A percentile compares a stretch with the other conserved stretches of the same genome.
Conservation (phyloP, 2,797 vertebrate species). For the Clamator glandarius region DNA sequence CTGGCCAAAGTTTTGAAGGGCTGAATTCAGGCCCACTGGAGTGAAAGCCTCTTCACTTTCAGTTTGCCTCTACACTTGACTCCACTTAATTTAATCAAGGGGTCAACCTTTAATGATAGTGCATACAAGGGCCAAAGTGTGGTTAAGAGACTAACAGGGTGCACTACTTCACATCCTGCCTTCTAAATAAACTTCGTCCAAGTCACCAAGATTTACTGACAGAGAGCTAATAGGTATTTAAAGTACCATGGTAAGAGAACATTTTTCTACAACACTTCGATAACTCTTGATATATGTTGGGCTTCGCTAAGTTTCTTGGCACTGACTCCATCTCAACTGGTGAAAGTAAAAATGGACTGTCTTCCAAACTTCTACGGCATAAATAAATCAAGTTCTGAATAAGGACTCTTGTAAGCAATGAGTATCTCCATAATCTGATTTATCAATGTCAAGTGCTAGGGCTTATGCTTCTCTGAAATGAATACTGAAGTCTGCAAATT, state of each 20-base stretch:
- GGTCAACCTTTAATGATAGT: neutral
- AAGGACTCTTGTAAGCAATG: neutral
- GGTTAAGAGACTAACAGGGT: neutral
- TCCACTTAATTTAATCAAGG: neutral
- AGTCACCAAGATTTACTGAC: neutral
- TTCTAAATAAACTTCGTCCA: neutral
- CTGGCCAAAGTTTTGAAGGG: slow-evolving; percentile 17
- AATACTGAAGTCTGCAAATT: neutral
- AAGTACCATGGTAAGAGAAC: neutral
- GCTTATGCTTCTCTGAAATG: neutral
- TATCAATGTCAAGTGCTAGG: neutral
- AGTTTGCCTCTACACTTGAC: neutral
- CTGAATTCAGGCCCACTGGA: slow-evolving; percentile 29
- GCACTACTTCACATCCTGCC: neutral
- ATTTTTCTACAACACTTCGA: neutral
- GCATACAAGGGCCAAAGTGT: neutral
- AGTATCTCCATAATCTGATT: neutral
- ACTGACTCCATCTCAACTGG: neutral
- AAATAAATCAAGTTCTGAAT: neutral
- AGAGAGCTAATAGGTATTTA: neutral
- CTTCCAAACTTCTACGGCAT: neutral
- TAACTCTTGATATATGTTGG: neutral
- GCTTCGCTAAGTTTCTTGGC: neutral
- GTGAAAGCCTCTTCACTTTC: neutral
- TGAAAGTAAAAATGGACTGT: neutral